These are phyloP conservation scores for Melolontha melolontha DNA, from an alignment of 2,888 invertebrate species.

Conservation along the genomic window DNA sequence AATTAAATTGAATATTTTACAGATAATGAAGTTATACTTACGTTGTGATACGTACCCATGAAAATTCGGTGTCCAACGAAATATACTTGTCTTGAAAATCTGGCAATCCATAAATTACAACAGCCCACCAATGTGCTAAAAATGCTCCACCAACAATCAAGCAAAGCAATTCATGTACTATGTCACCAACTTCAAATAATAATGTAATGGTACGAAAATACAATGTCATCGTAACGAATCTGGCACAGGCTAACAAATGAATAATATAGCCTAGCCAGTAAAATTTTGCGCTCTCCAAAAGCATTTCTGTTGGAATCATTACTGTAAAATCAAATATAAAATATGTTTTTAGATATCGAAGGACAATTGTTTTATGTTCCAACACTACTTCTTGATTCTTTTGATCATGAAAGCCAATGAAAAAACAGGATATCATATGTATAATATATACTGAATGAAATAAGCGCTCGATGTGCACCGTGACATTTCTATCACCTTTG, in stretches of 20 bases:
- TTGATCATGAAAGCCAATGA: conserved; percentile 28
- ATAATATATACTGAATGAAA: not conserved
- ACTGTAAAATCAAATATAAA: conserved; percentile 17
- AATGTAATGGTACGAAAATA: conserved; percentile 35
- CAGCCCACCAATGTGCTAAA: conserved; percentile 25
- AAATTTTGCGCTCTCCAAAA: not conserved
- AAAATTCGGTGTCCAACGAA: not conserved
- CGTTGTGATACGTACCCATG: conserved; percentile 25
- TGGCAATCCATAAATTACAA: conserved; percentile 21
- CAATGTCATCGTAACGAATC: conserved; percentile 19
- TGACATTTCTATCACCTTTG: not conserved
- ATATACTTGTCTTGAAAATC: conserved; percentile 3
- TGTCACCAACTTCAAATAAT: conserved; percentile 30
- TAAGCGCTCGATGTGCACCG: not conserved
- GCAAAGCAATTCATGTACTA: conserved; percentile 31
- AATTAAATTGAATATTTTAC: too few relatives aligned
- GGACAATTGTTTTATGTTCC: conserved; percentile 4
- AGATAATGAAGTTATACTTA: too few relatives aligned
- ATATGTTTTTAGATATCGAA: conserved; percentile 4
- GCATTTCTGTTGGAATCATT: conserved; percentile 5
- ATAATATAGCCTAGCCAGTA: conserved; percentile 8
- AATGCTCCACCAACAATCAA: conserved; percentile 21
- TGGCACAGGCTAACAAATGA: conserved; percentile 6
- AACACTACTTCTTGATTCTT: conserved; percentile 11
- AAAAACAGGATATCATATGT: conserved; percentile 17